These are phyloP conservation scores for Gryon sp. DNA, from an alignment of 1,140 invertebrate genomes.

Conservation along the genomic window DNA sequence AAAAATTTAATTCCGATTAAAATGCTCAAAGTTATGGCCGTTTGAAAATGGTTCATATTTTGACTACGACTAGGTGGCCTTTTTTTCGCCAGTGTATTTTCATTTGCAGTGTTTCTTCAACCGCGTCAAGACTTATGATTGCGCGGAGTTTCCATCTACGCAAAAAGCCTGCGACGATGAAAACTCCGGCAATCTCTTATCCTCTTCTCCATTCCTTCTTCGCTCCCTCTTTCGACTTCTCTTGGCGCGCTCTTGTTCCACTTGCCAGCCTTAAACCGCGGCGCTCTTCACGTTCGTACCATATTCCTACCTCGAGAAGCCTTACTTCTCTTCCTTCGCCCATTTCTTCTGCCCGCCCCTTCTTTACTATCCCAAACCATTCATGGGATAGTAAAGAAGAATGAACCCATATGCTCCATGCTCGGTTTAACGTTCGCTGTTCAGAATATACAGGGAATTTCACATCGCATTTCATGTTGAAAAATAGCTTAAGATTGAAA, in stretches of 20 bases:
- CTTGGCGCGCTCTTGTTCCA: conserved; percentile 5
- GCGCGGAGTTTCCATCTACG: conserved; percentile 62
- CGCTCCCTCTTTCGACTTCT: conserved; percentile 29
- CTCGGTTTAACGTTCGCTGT: conserved; percentile 62
- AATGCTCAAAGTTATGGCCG: too few relatives aligned
- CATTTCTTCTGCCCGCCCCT: too few relatives aligned
- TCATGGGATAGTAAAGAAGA: conserved; percentile 74
- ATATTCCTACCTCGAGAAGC: conserved; percentile 49
- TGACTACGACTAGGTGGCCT: too few relatives aligned
- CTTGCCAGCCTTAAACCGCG: conserved; percentile 29
- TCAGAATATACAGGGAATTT: conserved; percentile 64
- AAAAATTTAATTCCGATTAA: too few relatives aligned
- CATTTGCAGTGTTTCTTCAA: conserved; percentile 65
- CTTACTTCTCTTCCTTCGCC: too few relatives aligned
- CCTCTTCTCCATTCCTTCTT: conserved; percentile 36
- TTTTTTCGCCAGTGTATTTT: too few relatives aligned
- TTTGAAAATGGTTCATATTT: too few relatives aligned
- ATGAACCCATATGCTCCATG: conserved; percentile 65
- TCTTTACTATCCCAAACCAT: conserved; percentile 47
- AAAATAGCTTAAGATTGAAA: conserved; percentile 62
- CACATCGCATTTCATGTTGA: conserved; percentile 56
- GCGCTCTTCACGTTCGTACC: conserved; percentile 55
- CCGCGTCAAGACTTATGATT: conserved; percentile 68
- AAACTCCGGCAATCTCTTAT: conserved; percentile 64
- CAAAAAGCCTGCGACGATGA: conserved; percentile 65